A percentile compares a stretch with the other conserved stretches of the same genome.
Conservation (phyloP, 1,140 invertebrate genomes). For the Eriocheir sinensis region DNA sequence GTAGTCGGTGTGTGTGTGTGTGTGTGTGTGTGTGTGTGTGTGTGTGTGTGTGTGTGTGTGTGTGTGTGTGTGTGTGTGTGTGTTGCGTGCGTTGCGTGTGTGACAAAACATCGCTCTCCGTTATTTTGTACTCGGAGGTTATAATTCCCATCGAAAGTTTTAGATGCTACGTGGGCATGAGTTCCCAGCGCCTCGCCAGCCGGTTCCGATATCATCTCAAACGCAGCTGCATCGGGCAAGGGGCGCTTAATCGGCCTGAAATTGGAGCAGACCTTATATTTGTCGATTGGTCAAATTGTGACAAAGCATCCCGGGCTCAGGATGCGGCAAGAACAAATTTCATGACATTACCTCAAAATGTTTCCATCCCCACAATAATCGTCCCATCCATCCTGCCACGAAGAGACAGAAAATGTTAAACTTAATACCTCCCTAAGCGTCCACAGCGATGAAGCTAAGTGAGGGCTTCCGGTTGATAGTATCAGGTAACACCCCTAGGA, state of each 20-base stretch:
- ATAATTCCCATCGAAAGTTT: too few species aligned
- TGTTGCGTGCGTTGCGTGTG: not conserved
- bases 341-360: not conserved
- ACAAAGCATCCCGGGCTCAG: not conserved
- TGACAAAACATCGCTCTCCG: not conserved
- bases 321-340: not conserved
- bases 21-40: too few species aligned
- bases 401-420: not conserved
- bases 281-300: not conserved
- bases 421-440: not conserved
- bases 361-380: not conserved
- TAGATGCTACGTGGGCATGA: too few species aligned
- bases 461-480: not conserved
- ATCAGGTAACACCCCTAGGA: not conserved
- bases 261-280: not conserved
- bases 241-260: not conserved
- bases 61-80: too few species aligned
- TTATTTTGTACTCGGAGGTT: too few species aligned
- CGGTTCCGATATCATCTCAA: too few species aligned
- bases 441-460: conserved; percentile 11
- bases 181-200: too few species aligned
- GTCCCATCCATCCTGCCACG: not conserved
- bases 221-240: too few species aligned
- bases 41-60: too few species aligned
- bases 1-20: not conserved